phyloP scores from a whole-genome alignment of 2,888 invertebrate genomes.

The Polydrusus tereticollis region DNA sequence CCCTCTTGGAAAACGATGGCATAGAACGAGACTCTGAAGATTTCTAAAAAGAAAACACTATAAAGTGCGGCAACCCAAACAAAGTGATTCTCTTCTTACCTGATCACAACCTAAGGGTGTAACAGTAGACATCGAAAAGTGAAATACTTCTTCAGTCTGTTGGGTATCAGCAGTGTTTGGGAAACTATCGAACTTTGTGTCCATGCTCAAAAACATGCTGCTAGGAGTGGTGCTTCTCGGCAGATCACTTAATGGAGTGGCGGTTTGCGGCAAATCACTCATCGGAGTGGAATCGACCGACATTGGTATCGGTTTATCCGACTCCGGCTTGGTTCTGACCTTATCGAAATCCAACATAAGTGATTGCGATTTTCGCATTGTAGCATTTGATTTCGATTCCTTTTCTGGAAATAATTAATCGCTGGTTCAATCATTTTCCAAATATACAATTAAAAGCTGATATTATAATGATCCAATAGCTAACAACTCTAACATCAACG shows the following conservation, averaged over 20 bases:
- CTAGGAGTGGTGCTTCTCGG: conserved; percentile 52
- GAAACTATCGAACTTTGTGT: conserved; percentile 53
- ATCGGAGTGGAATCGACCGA: conserved; percentile 64
- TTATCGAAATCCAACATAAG: conserved; percentile 57
- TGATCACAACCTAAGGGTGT: conserved; percentile 30
- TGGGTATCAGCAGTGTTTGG: conserved; percentile 66
- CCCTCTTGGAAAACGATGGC: conserved; percentile 57
- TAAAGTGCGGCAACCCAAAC: no score
- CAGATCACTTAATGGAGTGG: conserved; percentile 47
- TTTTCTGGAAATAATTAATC: conserved; percentile 25
- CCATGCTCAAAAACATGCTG: conserved; percentile 53
- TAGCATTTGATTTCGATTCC: conserved; percentile 16
- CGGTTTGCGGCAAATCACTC: conserved; percentile 55
- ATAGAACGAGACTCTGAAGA: conserved; percentile 13
- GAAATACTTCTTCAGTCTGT: conserved; percentile 66
- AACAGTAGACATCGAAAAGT: conserved; percentile 11
- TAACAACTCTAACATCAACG: no score
- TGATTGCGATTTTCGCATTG: conserved; percentile 54
- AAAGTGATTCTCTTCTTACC: no score
- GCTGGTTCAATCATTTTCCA: neutral
- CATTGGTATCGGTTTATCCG: conserved; percentile 61
- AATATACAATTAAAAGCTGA: no score
- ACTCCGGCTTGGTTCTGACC: conserved; percentile 34
- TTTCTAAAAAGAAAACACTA: no score
- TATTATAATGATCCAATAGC: no score